Conservation (phyloP, 2,113 vertebrate species). For the Kryptolebias marmoratus region DNA sequence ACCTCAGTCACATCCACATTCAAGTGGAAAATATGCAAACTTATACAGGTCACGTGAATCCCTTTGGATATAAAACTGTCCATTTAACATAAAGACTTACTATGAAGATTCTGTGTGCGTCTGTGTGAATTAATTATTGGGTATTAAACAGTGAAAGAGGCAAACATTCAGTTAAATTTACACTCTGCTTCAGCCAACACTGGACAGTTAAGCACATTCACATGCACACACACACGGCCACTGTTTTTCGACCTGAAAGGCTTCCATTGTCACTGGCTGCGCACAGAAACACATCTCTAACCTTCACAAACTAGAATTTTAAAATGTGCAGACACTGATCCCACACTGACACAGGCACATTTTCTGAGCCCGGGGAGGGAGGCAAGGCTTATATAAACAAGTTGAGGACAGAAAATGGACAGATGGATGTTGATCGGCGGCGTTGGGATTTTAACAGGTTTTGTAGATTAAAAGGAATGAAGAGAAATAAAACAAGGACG, state of each 20-base stretch:
- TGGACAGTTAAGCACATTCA: slow-evolving; percentile 73
- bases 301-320: slow-evolving; percentile 80
- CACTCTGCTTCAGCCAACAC: slow-evolving; percentile 68
- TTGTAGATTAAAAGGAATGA: slow-evolving; percentile 36
- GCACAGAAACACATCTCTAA: slow-evolving; percentile 60
- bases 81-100: slow-evolving; percentile 69
- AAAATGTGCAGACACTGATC: slow-evolving; percentile 75
- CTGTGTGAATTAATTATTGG: slow-evolving; percentile 69
- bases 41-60: slow-evolving; percentile 35
- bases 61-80: slow-evolving; percentile 55
- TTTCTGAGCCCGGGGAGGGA: slow-evolving; percentile 52
- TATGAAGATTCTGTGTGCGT: slow-evolving; percentile 65
- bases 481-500: slow-evolving; percentile 30
- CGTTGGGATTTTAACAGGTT: slow-evolving; percentile 50
- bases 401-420: slow-evolving; percentile 45
- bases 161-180: slow-evolving; percentile 74
- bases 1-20: slow-evolving; percentile 15
- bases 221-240: slow-evolving; percentile 57
- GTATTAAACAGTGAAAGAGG: slow-evolving; percentile 65
- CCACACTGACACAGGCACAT: slow-evolving; percentile 62
- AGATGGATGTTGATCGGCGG: slow-evolving; percentile 44
- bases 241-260: slow-evolving; percentile 79
- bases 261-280: slow-evolving; percentile 69
- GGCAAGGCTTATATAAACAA: slow-evolving; percentile 74
- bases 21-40: slow-evolving; percentile 38